Evolutionary conservation across 2,888 invertebrate species (phyloP).

Genomic region (Apantesis nais): DNA sequence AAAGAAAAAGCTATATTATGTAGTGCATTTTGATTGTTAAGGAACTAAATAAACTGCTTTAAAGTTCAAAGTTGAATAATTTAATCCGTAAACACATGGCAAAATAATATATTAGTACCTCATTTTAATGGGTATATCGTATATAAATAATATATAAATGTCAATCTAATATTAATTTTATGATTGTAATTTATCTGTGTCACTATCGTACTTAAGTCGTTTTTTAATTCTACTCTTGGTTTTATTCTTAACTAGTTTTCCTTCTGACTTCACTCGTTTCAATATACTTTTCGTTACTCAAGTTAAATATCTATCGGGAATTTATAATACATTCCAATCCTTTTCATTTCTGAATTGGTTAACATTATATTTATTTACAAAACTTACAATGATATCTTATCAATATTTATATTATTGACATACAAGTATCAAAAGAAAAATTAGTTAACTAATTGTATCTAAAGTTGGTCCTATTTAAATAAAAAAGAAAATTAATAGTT

Average conservation of each 20-base stretch:
- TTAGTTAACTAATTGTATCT: too few relatives aligned
- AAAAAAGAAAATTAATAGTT: too few relatives aligned
- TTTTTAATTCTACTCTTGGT: slow-evolving; percentile 19
- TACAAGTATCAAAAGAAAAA: too few relatives aligned
- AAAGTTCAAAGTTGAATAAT: slow-evolving; percentile 39
- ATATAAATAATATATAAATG: slow-evolving; percentile 38
- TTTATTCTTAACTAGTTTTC: slow-evolving; percentile 9
- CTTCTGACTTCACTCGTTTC: background rate
- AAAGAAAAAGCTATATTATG: background rate
- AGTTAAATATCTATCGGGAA: too few relatives aligned
- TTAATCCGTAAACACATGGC: slow-evolving; percentile 22
- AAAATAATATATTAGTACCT: slow-evolving; percentile 32
- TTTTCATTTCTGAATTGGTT: too few relatives aligned
- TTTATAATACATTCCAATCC: too few relatives aligned
- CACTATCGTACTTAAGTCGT: slow-evolving; percentile 16
- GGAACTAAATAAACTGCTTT: slow-evolving; percentile 1
- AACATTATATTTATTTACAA: too few relatives aligned
- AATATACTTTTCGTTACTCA: too few relatives aligned
- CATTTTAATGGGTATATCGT: slow-evolving; percentile 40
- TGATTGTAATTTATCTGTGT: slow-evolving; percentile 37
- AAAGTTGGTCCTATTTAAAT: too few relatives aligned
- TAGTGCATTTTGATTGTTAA: background rate
- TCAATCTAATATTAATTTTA: slow-evolving; percentile 30
- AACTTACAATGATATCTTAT: too few relatives aligned
- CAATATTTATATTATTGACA: too few relatives aligned